A percentile compares a stretch with the other conserved stretches of the same genome.
Evolutionary conservation across 2,797 vertebrate species (phyloP).

Genomic region (Alouatta caraya): DNA sequence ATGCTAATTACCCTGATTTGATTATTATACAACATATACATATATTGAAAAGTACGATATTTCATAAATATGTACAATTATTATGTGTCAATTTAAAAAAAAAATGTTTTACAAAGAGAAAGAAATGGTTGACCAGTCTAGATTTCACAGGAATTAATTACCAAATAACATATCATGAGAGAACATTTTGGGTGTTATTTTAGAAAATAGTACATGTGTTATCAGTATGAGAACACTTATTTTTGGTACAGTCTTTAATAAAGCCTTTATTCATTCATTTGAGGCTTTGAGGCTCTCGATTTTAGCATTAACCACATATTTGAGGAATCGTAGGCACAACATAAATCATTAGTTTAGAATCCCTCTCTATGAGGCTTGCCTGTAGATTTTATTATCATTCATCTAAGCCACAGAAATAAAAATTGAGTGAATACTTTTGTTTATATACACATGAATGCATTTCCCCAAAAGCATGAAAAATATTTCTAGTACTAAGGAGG

Average conservation of each 20-base stretch:
- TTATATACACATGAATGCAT: background rate
- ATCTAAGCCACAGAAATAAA: background rate
- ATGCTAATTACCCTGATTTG: background rate
- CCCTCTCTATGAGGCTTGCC: background rate
- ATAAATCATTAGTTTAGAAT: background rate
- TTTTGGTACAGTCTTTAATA: background rate
- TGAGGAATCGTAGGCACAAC: background rate
- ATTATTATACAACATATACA: background rate
- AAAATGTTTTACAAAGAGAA: background rate
- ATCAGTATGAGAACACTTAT: background rate
- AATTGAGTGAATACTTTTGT: background rate
- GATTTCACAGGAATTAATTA: background rate
- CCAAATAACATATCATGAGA: background rate
- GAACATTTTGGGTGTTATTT: background rate
- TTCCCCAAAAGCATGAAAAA: slow-evolving; percentile 16
- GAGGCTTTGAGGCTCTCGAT: background rate
- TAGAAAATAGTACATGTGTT: background rate
- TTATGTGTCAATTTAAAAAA: background rate
- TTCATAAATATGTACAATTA: background rate
- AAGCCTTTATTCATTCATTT: background rate
- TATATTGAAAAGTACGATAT: background rate
- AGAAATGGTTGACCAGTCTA: background rate
- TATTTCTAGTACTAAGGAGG: background rate
- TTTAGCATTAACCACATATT: background rate
- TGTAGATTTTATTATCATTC: background rate